Percentiles rank a stretch among this genome's conserved stretches.
Evolutionary conservation across 2,797 vertebrate species (phyloP).

Genomic region (Typhlichthys subterraneus): DNA sequence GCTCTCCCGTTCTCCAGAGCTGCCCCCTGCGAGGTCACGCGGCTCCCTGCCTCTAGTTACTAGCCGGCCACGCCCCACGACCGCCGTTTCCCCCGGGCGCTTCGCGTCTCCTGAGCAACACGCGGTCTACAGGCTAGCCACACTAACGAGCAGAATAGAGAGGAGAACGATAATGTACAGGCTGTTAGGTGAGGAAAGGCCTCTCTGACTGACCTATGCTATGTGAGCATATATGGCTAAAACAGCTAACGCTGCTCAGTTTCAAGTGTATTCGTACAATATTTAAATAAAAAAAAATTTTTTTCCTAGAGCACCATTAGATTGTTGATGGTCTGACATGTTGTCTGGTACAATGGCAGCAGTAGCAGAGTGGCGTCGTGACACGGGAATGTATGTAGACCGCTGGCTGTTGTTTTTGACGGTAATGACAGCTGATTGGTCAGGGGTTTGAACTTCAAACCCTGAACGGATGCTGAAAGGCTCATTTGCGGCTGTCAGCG

Average conservation of each 20-base stretch:
- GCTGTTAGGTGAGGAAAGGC: not conserved
- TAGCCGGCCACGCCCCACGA: not conserved
- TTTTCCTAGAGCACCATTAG: slow-evolving; percentile 65
- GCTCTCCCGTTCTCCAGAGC: slow-evolving; percentile 84
- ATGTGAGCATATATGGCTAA: slow-evolving; percentile 36
- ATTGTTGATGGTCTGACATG: slow-evolving; percentile 53
- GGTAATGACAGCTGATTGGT: slow-evolving; percentile 74
- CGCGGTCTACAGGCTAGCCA: slow-evolving; percentile 48
- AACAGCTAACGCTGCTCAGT: slow-evolving; percentile 60
- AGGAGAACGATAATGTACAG: no score
- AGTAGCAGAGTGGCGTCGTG: slow-evolving; percentile 67
- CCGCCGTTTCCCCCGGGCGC: not conserved
- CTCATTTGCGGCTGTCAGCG: slow-evolving; percentile 47
- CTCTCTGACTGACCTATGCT: no score
- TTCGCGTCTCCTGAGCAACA: no score
- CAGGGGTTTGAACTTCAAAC: slow-evolving; percentile 60
- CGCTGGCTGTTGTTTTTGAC: slow-evolving; percentile 66
- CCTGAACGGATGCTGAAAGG: slow-evolving; percentile 58
- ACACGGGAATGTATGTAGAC: slow-evolving; percentile 64
- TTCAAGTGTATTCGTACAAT: slow-evolving; percentile 55
- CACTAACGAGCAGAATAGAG: slow-evolving; percentile 40
- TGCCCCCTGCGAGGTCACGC: slow-evolving; percentile 69
- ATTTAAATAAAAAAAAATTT: slow-evolving; percentile 26
- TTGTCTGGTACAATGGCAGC: slow-evolving; percentile 57
- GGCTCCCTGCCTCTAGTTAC: slow-evolving; percentile 39